Base-by-base conservation (phyloP, 2,113 vertebrate genomes). In the Apteryx owenii region DNA sequence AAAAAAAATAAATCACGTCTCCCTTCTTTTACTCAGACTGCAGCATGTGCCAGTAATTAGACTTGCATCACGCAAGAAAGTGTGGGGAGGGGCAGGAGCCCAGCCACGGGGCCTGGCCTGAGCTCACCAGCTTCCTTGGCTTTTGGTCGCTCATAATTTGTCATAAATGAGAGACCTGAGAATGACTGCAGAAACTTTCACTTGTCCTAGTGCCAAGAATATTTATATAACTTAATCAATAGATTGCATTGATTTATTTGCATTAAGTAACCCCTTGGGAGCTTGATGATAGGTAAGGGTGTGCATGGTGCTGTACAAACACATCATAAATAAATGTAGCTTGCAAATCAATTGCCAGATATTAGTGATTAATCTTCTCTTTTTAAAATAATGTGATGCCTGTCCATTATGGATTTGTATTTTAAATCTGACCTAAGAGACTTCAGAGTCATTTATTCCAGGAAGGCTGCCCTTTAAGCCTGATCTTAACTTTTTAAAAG, bases 381-480 rank as follows among this genome's bases (percentile, higher is more conserved):
- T 85, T 72, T 89, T 93, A 96, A 95, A 58, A 88, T 25, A 90
- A 93, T 75, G 84, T 54, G 75, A 96, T 71, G 93, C 42, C 66
- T 94, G 95, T 94, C 91, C 86, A 58, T 86, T 81, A 95, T 66
- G 81, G 88, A 91, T 93, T 95, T 93, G 66, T 76, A 51, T 83
- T 70, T 76, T 58, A 40, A 89, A 85, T 93, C 78, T 86, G 73
- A 91, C 81, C 70, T 87, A 82, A 89, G 73, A 81, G n/a, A 78
- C 50, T 93, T 96, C 62, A 81, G 89, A 95, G 71, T 56, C 7
- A 83, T 96, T 97, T 97, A 96, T 95, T 97, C 90, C 44, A 85
- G 89, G 85, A 96, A 65, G 33, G 78, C 46, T 97, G 82, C 56
- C 73, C 90, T 97, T 97, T 97, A 92, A 93, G 84, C 54, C 58